Evolutionary conservation across 2,113 vertebrate genomes (phyloP), one percentile per base, ranked within the genome.

Genomic region (Aptenodytes forsteri): DNA sequence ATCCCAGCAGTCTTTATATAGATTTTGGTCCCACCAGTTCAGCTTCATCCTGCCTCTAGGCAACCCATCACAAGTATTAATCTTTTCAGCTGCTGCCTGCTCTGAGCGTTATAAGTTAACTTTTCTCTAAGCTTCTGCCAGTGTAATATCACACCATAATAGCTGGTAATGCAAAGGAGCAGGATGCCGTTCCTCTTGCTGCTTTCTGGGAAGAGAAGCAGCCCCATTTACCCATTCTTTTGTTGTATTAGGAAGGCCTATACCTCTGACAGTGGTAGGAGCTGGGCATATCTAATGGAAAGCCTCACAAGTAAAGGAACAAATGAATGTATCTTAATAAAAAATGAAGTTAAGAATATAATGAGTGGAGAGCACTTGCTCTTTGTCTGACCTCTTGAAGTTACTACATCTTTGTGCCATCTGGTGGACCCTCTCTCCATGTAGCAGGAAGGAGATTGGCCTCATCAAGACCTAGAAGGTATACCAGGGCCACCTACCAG

Each of bases 1-100:
- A 84, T 80, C 78, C 61, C 67, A 66, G 42, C 42, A 93, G 59
- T 59, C n/a, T 65, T 78, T 61, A 47, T 58, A 79, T 72, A 58
- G 32, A 58, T 83, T 71, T 96, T 90, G 50, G 66, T 96, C 65
- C 71, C 50, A 91, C 70, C 59, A 92, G 83, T 89, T 88, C 67
- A 87, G 42, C 58, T 90, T 79, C 70, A 72, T 87, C 19, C 47
- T 82, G 64, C 42, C 61, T 80, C 42, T 42, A 85, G 72, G 46
- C 52, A 81, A 79, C 25, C 29, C 67, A 50, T 84, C 62, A 64
- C 32, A 70, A 94, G 78, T 44, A 73, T 81, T 86, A 81, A 94
- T 93, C 30, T 85, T 91, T 94, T 66, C 50, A 75, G 67, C 36
- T 44, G 10, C 54, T 89, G 34, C 32, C 32, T 83, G 61, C 52